Evolutionary conservation across 2,113 vertebrate genomes (phyloP), one percentile per base, ranked within the genome.

Genomic region (Opisthocomus hoazin): DNA sequence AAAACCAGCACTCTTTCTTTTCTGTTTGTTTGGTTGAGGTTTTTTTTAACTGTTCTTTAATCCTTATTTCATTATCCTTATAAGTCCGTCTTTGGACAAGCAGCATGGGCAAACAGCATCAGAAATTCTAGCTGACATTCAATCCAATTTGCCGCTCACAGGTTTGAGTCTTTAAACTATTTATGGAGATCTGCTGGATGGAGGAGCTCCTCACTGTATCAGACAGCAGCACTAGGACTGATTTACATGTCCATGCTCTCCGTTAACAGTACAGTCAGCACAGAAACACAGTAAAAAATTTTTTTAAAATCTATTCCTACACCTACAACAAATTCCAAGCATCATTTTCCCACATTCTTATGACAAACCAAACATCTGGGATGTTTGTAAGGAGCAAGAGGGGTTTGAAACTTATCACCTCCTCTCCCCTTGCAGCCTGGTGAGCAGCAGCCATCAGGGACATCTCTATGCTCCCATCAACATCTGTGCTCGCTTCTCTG

Each of bases 401-500:
- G 4, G 3, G 5, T 56, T 41, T 71, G 45, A 84, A 87, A 82
- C 13, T 14, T 65, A 73, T 83, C 73, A 54, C 3, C 12, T 43
- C 11, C 7, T 29, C 16, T 23, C 1, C 26, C 20, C 10, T 61
- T 54, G 29, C 26, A 84, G 14, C 51, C 57, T 30, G 7, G 15
- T 6, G 16, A 58, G 41, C 39, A 61, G 58, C 23, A 61, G 37
- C 37, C 20, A 7, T 63, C 24, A 51, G 37, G 15, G 56, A 26
- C 32, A 23, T 45, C 36, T 56, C 58, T 43, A 0, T 7, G 32
- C 22, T 75, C 12, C 53, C 21, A 32, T 16, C 27, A 32, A 10
- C 8, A 26, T 6, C 50, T 43, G 24, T 27, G n/a, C 18, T 70
- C 5, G 1, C 13, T 56, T 51, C 10, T 29, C 27, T 16, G 0